Percentiles rank a stretch among this genome's conserved stretches.
These are phyloP conservation scores for Tylochromis polylepis DNA, from an alignment of 2,113 vertebrate genomes.

Conservation along the genomic window DNA sequence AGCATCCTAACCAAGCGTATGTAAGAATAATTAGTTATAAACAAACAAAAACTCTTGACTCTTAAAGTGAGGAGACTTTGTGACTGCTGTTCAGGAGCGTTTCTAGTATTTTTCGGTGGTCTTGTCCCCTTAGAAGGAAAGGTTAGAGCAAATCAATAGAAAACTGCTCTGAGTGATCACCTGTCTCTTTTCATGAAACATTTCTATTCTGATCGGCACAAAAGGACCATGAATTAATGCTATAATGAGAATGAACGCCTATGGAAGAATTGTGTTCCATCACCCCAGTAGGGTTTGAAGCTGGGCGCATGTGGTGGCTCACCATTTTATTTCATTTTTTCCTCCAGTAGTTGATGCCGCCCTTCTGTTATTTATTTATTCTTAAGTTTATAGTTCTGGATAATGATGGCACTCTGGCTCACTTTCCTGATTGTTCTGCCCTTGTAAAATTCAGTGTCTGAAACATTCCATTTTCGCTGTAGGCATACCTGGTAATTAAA, in stretches of 20 bases:
- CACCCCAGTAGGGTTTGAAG: background rate
- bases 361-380: constrained; percentile 8
- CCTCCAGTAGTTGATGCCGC: background rate
- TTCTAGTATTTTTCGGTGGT: background rate
- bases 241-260: background rate
- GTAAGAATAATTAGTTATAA: background rate
- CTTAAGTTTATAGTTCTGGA: constrained; percentile 24
- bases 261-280: background rate
- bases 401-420: constrained; percentile 31
- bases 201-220: background rate
- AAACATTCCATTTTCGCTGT: constrained; percentile 57
- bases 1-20: background rate
- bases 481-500: constrained; percentile 72
- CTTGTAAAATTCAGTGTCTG: constrained; percentile 45
- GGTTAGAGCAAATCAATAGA: background rate
- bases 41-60: background rate
- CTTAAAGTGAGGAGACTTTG: background rate
- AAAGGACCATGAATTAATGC: background rate
- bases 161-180: background rate
- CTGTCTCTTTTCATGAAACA: background rate
- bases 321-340: background rate
- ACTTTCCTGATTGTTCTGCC: constrained; percentile 39
- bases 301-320: background rate
- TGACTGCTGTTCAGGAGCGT: background rate
- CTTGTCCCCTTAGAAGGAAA: background rate